Evolutionary conservation across 2,888 invertebrate species (phyloP), one percentile per base, ranked within the genome.

Genomic region (Epinotia brunnichana): DNA sequence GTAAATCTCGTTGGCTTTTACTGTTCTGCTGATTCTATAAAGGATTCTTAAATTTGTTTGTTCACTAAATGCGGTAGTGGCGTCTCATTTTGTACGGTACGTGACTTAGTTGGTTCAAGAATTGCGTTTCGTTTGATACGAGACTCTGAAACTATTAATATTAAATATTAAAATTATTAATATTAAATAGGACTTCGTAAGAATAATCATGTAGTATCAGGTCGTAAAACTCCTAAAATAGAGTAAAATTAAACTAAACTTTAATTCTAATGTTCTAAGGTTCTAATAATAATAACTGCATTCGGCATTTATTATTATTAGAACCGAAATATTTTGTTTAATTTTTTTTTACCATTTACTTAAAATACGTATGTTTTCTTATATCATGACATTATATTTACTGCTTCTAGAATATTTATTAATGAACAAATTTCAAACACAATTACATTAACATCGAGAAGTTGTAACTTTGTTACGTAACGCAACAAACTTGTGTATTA

Each of bases 1-100:
- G 80, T 83, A 78, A 80, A 80, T 76, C 78, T 77, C 68, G 70
- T 66, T 70, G 48, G 60, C 71, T 71, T 74, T 73, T 73, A 73
- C 63, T 69, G 69, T 51, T 24, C 51, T 56, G 10, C 44, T 69
- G 62, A 57, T 68, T 59, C 57, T 68, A 21, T 41, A 41, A 56
- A 13, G 56, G 10, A n/a, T 29, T 57, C 62, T 62, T 57, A 10
- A 29, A 57, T 19, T 63, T 29, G n/a, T 60, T 63, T 44, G 39
- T 15, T 48, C 15, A 48, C n/a, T 48, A 35, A 9, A 3, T 48
- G 48, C n/a, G 5, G 48, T n/a, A 48, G n/a, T n/a, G 15, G 44
- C n/a, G 4, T 48, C n/a, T 48, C 4, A 48, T 5, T 48, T n/a
- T n/a, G 7, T 41, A 41, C 13, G 41, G 13, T 1, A 48, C 48